phyloP scores from a whole-genome alignment of 2,113 vertebrate genomes.

The Toxotes jaculatrix region DNA sequence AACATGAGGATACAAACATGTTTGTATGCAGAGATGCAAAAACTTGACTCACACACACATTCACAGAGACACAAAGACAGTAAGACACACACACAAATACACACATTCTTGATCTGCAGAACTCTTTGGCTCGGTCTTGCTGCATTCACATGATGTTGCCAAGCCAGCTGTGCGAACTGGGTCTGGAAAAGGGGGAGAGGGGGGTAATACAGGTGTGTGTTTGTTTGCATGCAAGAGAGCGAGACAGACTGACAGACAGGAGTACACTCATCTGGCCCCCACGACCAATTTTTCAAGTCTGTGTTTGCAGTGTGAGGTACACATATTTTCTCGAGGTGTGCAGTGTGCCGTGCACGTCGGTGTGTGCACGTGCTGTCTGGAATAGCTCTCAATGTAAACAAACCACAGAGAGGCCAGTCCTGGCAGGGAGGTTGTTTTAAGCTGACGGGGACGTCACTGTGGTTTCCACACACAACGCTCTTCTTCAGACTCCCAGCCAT shows the following conservation, averaged over 20 bases:
- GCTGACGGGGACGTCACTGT: slow-evolving; percentile 59
- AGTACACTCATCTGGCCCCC: background rate
- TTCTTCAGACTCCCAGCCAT: slow-evolving; percentile 42
- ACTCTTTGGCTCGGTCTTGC: slow-evolving; percentile 47
- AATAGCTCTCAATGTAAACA: slow-evolving; percentile 76
- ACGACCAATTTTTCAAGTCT: slow-evolving; percentile 21
- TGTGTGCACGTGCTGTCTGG: slow-evolving; percentile 64
- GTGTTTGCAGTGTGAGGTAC: slow-evolving; percentile 26
- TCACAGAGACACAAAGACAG: slow-evolving; percentile 3
- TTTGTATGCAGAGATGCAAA: slow-evolving; percentile 38
- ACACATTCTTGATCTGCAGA: slow-evolving; percentile 55
- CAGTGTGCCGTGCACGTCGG: slow-evolving; percentile 29
- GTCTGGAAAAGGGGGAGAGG: slow-evolving; percentile 13
- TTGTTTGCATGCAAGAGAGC: slow-evolving; percentile 39
- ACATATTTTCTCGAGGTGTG: slow-evolving; percentile 40
- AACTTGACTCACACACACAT: slow-evolving; percentile 1
- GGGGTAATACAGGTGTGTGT: slow-evolving; percentile 52
- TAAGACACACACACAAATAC: slow-evolving; percentile 25
- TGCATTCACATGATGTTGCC: slow-evolving; percentile 40
- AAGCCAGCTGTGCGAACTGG: slow-evolving; percentile 70
- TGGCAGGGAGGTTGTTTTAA: slow-evolving; percentile 70
- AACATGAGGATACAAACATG: slow-evolving; percentile 41
- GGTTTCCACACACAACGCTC: slow-evolving; percentile 69
- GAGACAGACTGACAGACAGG: slow-evolving; percentile 22
- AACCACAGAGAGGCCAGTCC: slow-evolving; percentile 62